These are phyloP conservation scores for Aleiodes leptofemur DNA, from an alignment of 2,888 invertebrate genomes.

Conservation along the genomic window DNA sequence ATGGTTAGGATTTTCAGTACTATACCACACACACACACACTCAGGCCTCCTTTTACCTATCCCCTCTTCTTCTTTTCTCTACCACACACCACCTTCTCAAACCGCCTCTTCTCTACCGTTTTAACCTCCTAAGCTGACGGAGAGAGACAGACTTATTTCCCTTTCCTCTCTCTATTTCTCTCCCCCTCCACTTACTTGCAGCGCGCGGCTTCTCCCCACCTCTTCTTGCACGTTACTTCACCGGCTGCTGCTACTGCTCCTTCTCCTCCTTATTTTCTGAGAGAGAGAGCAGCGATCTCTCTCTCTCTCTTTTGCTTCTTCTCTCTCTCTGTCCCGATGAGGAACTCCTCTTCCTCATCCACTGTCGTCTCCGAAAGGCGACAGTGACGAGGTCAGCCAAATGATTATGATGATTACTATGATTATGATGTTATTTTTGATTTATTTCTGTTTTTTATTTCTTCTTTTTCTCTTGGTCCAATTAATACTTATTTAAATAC, in stretches of 20 bases:
- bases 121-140: constrained; percentile 51
- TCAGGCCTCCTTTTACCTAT: constrained; percentile 40
- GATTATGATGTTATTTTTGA: constrained; percentile 1
- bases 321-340: constrained; percentile 70
- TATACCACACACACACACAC: too few relatives aligned
- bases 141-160: not conserved
- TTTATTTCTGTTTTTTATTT: constrained; percentile 61
- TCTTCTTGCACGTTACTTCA: constrained; percentile 55
- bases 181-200: constrained; percentile 51
- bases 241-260: constrained; percentile 42
- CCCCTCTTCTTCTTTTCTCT: constrained; percentile 45
- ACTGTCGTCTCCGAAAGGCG: constrained; percentile 76
- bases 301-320: constrained; percentile 42
- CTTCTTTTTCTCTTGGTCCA: constrained; percentile 51
- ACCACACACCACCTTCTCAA: constrained; percentile 55
- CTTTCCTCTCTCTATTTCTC: not conserved
- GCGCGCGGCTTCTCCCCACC: constrained; percentile 62
- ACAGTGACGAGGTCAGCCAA: constrained; percentile 77
- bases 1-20: constrained; percentile 55
- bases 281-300: constrained; percentile 24
- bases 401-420: not conserved
- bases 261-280: constrained; percentile 56
- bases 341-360: constrained; percentile 66
- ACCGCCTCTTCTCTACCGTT: constrained; percentile 49
- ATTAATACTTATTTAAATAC: constrained; percentile 43